Conservation (phyloP, 1,140 invertebrate species). For the Hyles vespertilio region DNA sequence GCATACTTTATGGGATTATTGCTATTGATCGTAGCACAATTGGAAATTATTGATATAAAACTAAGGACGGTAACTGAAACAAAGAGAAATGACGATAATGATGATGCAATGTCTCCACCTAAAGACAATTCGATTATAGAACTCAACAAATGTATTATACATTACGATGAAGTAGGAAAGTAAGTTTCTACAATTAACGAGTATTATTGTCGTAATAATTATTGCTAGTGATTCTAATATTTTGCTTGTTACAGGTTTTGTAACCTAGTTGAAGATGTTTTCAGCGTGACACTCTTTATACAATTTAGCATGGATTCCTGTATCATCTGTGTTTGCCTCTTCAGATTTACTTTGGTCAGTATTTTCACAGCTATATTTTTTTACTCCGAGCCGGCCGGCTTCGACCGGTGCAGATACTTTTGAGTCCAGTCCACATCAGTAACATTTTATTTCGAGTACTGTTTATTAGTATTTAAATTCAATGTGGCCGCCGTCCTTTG, state of each 20-base stretch:
- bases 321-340: constrained; percentile 51
- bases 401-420: too few species aligned
- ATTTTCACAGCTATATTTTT: neutral
- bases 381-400: too few species aligned
- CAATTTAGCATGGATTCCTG: constrained; percentile 49
- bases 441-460: too few species aligned
- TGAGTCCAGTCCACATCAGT: too few species aligned
- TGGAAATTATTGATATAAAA: constrained; percentile 47
- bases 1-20: constrained; percentile 49
- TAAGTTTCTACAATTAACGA: constrained; percentile 21
- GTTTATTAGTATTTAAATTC: too few species aligned
- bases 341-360: constrained; percentile 55
- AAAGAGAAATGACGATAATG: neutral
- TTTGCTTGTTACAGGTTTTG: constrained; percentile 45
- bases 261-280: constrained; percentile 40
- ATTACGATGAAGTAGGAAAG: constrained; percentile 40
- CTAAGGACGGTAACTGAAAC: constrained; percentile 28
- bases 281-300: constrained; percentile 45
- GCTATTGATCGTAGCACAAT: constrained; percentile 46
- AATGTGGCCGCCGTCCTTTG: too few species aligned
- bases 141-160: constrained; percentile 40
- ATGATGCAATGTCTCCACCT: neutral
- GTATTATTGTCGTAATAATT: neutral
- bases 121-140: constrained; percentile 11
- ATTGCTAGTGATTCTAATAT: neutral